Conservation (phyloP, 2,888 invertebrate genomes). For the Andrena camellia region DNA sequence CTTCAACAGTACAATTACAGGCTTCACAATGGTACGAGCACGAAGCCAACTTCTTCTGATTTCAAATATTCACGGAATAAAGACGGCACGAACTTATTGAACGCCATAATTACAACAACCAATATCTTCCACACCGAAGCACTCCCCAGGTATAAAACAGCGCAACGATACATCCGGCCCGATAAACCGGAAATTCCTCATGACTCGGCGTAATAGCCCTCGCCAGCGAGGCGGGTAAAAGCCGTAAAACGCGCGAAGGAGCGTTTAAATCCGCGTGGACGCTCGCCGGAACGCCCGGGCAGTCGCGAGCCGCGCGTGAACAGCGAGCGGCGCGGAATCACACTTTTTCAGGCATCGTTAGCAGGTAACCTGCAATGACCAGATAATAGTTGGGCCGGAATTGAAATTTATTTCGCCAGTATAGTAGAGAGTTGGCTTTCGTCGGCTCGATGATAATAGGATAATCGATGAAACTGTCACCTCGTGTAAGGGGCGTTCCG, state of each 20-base stretch:
- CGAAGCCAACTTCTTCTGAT: too few species aligned
- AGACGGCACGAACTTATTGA: too few species aligned
- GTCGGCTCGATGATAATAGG: constrained; percentile 69
- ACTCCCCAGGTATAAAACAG: too few species aligned
- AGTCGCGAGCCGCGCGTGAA: neutral
- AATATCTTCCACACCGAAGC: too few species aligned
- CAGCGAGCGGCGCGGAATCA: constrained; percentile 29
- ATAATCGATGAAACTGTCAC: constrained; percentile 75
- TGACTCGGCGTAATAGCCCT: too few species aligned
- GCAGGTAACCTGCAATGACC: constrained; percentile 46
- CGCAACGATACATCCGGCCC: too few species aligned
- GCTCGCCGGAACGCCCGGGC: neutral
- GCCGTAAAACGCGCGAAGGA: neutral
- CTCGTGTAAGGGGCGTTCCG: constrained; percentile 69
- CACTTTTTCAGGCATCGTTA: constrained; percentile 43
- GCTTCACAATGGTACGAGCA: too few species aligned
- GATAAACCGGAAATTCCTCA: too few species aligned
- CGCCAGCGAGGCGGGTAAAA: neutral
- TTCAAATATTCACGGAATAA: too few species aligned
- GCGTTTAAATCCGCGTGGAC: neutral
- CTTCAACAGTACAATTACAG: too few species aligned
- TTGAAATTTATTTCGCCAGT: constrained; percentile 66
- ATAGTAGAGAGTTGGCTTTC: constrained; percentile 54
- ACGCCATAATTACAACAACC: too few species aligned
- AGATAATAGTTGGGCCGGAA: constrained; percentile 49